These are phyloP conservation scores for Pangasius sanitwongsei DNA, from an alignment of 2,797 vertebrate species.

Conservation along the genomic window DNA sequence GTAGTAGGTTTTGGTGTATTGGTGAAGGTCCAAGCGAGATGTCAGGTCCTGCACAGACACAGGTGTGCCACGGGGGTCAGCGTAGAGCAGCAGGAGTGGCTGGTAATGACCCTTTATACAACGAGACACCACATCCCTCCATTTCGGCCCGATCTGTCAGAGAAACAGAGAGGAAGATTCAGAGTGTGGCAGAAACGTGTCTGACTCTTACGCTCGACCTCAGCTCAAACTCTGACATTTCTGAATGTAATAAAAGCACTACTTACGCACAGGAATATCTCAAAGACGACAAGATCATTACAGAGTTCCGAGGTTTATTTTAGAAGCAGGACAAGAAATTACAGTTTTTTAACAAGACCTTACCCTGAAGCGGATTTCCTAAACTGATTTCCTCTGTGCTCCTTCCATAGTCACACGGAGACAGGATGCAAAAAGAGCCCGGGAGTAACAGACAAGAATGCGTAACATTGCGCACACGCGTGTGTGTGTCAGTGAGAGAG, in stretches of 20 bases:
- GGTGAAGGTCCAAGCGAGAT: slow-evolving; percentile 80
- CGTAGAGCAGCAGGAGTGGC: slow-evolving; percentile 93
- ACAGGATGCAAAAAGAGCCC: slow-evolving; percentile 46
- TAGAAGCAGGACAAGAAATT: not conserved
- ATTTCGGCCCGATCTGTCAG: slow-evolving; percentile 91
- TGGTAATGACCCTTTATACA: slow-evolving; percentile 98
- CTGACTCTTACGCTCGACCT: not conserved
- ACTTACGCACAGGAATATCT: not conserved
- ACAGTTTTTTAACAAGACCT: slow-evolving; percentile 23
- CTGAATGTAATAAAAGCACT: not conserved
- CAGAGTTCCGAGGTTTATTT: slow-evolving; percentile 1
- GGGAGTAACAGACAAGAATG: not conserved
- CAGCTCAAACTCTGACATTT: not conserved
- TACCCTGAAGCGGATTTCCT: slow-evolving; percentile 35
- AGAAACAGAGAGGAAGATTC: slow-evolving; percentile 13
- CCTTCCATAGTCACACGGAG: slow-evolving; percentile 24
- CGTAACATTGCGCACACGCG: not conserved
- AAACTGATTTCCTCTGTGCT: slow-evolving; percentile 34
- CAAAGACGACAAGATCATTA: not conserved
- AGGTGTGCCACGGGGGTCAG: slow-evolving; percentile 93
- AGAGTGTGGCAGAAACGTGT: slow-evolving; percentile 6
- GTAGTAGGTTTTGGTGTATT: slow-evolving; percentile 85
- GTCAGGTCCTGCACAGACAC: slow-evolving; percentile 85
- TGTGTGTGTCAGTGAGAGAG: slow-evolving; percentile 19
- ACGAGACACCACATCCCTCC: slow-evolving; percentile 97